These are phyloP conservation scores for Rhinoderma darwinii DNA, from an alignment of 2,113 vertebrate species.

Conservation along the genomic window DNA sequence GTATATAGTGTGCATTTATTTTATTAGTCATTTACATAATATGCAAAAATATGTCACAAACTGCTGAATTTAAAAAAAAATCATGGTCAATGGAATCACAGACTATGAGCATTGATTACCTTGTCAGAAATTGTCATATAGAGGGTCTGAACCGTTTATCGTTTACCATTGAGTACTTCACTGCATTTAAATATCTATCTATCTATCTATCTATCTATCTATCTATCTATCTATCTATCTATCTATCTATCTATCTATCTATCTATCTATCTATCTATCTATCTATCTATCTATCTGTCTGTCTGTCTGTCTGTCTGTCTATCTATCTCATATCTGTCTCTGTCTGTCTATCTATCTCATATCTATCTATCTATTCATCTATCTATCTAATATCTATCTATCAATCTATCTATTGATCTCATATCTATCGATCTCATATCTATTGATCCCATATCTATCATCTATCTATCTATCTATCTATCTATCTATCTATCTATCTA, in stretches of 20 bases:
- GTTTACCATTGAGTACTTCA: background rate
- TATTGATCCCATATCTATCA: too few relatives aligned
- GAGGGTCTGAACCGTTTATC: background rate
- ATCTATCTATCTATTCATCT: too few relatives aligned
- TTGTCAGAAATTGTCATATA: constrained; percentile 10
- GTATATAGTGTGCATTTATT: background rate
- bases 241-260: background rate
- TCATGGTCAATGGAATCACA: background rate
- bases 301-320: too few relatives aligned
- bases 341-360: too few relatives aligned
- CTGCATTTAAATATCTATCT: too few relatives aligned
- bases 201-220: background rate
- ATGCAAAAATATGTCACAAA: constrained; percentile 20
- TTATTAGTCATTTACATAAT: constrained; percentile 5
- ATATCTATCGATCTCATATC: too few relatives aligned
- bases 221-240: background rate
- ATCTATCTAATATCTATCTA: too few relatives aligned
- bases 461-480: background rate
- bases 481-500: background rate
- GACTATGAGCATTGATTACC: background rate
- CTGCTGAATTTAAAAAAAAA: background rate
- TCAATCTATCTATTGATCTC: too few relatives aligned
- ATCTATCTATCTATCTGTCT: too few relatives aligned
- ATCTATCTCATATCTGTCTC: too few relatives aligned
- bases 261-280: too few relatives aligned